Percentiles rank a stretch among this genome's conserved stretches.
Evolutionary conservation across 2,797 vertebrate genomes (phyloP).

Genomic region (Salmo trutta): DNA sequence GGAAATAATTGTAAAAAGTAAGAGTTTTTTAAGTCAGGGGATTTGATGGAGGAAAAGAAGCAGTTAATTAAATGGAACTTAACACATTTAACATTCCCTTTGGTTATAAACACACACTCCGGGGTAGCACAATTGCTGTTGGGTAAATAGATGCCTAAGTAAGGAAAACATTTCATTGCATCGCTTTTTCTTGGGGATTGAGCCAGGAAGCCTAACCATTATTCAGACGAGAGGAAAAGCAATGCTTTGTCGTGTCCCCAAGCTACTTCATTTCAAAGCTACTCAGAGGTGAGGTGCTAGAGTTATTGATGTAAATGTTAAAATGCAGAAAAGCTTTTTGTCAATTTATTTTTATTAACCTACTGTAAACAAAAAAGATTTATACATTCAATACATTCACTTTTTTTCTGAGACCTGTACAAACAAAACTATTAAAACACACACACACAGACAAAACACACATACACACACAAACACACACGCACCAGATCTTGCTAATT

Average conservation of each 20-base stretch:
- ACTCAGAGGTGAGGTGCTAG: neutral
- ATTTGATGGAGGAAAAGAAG: constrained; percentile 41
- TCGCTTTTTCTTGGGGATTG: constrained; percentile 11
- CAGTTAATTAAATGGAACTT: constrained; percentile 63
- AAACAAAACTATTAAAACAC: neutral
- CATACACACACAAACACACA: neutral
- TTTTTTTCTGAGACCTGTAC: neutral
- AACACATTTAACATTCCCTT: constrained; percentile 43
- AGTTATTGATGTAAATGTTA: neutral
- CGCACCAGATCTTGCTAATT: neutral
- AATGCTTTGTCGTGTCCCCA: constrained; percentile 21
- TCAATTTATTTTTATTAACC: neutral
- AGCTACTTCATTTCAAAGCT: constrained; percentile 15
- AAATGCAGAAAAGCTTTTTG: neutral
- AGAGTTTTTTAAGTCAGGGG: constrained; percentile 41
- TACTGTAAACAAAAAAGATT: neutral
- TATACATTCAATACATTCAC: neutral
- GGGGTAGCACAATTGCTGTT: constrained; percentile 41
- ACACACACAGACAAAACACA: neutral
- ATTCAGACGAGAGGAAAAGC: constrained; percentile 38
- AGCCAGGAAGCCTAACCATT: constrained; percentile 46
- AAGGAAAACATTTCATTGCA: constrained; percentile 51
- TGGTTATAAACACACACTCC: constrained; percentile 31
- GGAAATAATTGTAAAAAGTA: neutral
- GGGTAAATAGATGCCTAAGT: constrained; percentile 41